Conservation (phyloP, 2,888 invertebrate genomes). For the Tillus elongatus region DNA sequence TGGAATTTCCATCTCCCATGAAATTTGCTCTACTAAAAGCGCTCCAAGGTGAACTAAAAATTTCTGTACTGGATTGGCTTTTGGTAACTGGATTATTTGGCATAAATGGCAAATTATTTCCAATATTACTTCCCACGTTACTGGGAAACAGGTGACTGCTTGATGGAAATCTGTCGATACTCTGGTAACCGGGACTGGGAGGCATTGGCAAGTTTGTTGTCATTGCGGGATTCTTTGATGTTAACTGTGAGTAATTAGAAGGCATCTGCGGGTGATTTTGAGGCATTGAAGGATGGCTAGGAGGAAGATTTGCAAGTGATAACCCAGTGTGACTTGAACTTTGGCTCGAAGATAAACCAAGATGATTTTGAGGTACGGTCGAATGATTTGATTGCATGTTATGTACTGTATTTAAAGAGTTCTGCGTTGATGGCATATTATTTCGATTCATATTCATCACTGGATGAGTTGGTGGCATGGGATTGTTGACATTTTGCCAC, state of each 20-base stretch:
- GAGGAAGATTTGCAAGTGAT: too few relatives aligned
- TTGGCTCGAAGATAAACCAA: too few relatives aligned
- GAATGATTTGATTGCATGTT: background rate
- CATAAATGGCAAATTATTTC: conserved; percentile 1
- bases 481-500: conserved; percentile 14
- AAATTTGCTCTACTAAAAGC: conserved; percentile 15
- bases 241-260: background rate
- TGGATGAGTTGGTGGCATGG: background rate
- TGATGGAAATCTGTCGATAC: too few relatives aligned
- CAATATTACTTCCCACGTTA: too few relatives aligned
- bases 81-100: background rate
- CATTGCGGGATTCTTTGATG: background rate
- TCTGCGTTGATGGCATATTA: background rate
- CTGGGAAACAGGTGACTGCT: too few relatives aligned
- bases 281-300: too few relatives aligned
- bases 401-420: too few relatives aligned
- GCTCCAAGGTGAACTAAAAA: conserved; percentile 30
- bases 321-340: too few relatives aligned
- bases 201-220: background rate
- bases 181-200: too few relatives aligned
- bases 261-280: too few relatives aligned
- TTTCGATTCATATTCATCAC: too few relatives aligned
- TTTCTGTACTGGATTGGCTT: conserved; percentile 22
- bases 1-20: conserved; percentile 5
- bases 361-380: too few relatives aligned